Base-by-base conservation (phyloP, 2,113 vertebrate genomes). In the Elachura formosa region DNA sequence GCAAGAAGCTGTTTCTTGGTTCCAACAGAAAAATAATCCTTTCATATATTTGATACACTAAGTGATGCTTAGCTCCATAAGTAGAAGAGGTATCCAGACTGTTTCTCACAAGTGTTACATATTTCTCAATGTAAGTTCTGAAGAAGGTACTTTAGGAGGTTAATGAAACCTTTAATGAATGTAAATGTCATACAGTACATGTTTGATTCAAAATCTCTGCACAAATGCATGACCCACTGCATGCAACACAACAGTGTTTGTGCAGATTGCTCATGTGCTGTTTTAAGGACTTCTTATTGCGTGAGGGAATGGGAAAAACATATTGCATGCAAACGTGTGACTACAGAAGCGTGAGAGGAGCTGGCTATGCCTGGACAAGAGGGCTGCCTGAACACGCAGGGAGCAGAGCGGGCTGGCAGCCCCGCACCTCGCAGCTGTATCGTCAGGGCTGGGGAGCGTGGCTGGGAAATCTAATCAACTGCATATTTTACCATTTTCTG, bases 381-480 rank as follows among this genome's bases (percentile, higher is more conserved):
- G 38, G 19, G 40, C 87, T 55, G 96, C 40, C 52, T 55, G 59
- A 34, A 14, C n/a, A 61, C 2, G 16, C 77, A 80, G 55, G 82
- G 77, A 93, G 33, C 3, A 28, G 56, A 51, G 84, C 26, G 75
- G 67, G 77, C 72, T 54, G 73, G 86, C 83, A 91, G 89, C 52
- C 85, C 73, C 34, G 54, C 94, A 26, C 68, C 96, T 85, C 69
- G 10, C 90, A 89, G 95, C 91, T 58, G 63, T 38, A 94, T 83
- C 96, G 96, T 94, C 95, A 97, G 82, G 78, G 69, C 80, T 28
- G 69, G 6, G 67, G 95, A 74, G 71, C 71, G 38, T 67, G 95
- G 51, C 81, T 84, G 74, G 80, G 81, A 91, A 97, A 96, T 84
- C 82, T 91, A 91, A 97, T 89, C 95, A 96, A 40, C 52, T 92